Base-by-base conservation (phyloP, 2,113 vertebrate species). In the Cynocephalus volans region DNA sequence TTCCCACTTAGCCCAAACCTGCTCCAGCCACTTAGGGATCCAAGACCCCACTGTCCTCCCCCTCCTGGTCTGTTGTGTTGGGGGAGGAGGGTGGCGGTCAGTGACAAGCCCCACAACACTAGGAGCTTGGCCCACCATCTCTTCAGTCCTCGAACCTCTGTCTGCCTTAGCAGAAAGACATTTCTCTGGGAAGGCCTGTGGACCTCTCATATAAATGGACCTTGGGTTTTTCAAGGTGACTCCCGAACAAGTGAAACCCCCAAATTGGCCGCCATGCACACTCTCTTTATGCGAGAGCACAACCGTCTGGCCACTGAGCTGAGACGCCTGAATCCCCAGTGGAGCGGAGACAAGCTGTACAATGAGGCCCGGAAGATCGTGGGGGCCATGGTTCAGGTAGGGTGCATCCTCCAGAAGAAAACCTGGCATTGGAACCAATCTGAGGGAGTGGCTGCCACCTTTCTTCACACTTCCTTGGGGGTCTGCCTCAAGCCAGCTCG, bases 321-420 rank as follows among this genome's bases (percentile, higher is more conserved):
- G 93, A 98, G 98, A 90, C 79, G 67, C 14, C 93, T 99, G 56
- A 99, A 99, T 93, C 99, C 99, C 13, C 97, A 84, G 64, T 99
- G 99, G 99, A 98, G 97, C 6, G 98, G 99, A 3, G 98, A 99
- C 48, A 98, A 88, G 4, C 97, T 99, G 19, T 99, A 99, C 93
- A 98, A 99, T 81, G 99, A 99, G 95, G 98, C 99, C 50, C 98
- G 98, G 31, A 99, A 99, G 98, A 99, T 99, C 36, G 73, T 99
- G 31, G 99, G 99, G 23, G 99, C 99, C 45, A 80, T 99, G 92
- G 99, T 99, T 62, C 99, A 99, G 99, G 99, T 99, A 90, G n/a
- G 76, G 45, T n/a, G 85, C 33, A 67, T 48, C 4, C 50, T 19
- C 33, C 19, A 65, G 87, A 28, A 85, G 88, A 54, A n/a, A 82